Percentiles rank a stretch among this genome's conserved stretches.
These are phyloP conservation scores for Neomorphus geoffroyi DNA, from an alignment of 2,797 vertebrate species.

Conservation along the genomic window DNA sequence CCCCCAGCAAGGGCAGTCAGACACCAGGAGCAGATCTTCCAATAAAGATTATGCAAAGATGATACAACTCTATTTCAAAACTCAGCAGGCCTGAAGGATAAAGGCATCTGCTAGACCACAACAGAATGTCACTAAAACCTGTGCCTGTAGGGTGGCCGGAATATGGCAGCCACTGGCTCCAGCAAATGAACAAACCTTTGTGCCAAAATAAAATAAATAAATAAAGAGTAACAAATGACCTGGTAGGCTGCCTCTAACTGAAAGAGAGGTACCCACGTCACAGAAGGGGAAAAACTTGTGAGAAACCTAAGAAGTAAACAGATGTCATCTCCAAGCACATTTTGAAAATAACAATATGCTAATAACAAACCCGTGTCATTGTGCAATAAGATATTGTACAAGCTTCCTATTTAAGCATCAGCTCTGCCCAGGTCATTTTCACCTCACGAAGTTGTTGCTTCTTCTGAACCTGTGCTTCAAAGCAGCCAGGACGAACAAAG, in stretches of 20 bases:
- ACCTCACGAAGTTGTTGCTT: neutral
- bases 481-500: slow-evolving; percentile 33
- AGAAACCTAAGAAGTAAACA: neutral
- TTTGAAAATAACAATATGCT: neutral
- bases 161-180: neutral
- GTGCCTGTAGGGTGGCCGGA: neutral
- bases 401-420: neutral
- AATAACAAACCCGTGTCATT: neutral
- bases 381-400: too few relatives aligned
- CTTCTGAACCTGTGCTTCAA: slow-evolving; percentile 25
- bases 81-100: neutral
- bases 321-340: neutral
- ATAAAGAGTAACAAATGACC: neutral
- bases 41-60: accelerated
- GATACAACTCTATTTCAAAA: neutral
- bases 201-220: neutral
- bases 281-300: neutral
- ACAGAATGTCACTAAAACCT: neutral
- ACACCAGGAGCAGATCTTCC: neutral
- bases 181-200: neutral
- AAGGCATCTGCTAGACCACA: neutral
- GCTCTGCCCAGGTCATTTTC: neutral
- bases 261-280: neutral
- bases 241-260: neutral
- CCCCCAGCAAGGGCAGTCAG: neutral